Evolutionary conservation across 1,140 invertebrate genomes (phyloP).

Genomic region (Mercenaria mercenaria): DNA sequence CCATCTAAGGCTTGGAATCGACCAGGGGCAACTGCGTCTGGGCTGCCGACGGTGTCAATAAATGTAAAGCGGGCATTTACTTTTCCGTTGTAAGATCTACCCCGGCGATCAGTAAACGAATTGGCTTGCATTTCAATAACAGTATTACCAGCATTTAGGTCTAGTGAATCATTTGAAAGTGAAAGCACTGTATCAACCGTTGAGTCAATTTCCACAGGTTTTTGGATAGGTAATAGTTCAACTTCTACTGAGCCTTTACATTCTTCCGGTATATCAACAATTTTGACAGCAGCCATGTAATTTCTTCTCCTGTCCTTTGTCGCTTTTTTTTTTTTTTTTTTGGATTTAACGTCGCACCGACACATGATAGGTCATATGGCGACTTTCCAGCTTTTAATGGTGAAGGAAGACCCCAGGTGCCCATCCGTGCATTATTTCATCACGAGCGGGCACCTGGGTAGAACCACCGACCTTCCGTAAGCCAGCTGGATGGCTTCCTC

Average conservation of each 20-base stretch:
- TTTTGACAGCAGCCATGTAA: slow-evolving; percentile 41
- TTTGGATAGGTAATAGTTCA: slow-evolving; percentile 3
- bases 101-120: slow-evolving; percentile 9
- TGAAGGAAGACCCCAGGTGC: too few relatives aligned
- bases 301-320: background rate
- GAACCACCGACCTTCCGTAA: too few relatives aligned
- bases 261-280: slow-evolving; percentile 28
- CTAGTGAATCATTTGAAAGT: background rate
- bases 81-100: background rate
- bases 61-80: slow-evolving; percentile 1
- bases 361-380: too few relatives aligned
- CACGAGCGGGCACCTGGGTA: too few relatives aligned
- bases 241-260: slow-evolving; percentile 15
- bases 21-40: slow-evolving; percentile 2
- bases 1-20: slow-evolving; percentile 9
- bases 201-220: slow-evolving; percentile 15
- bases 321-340: too few relatives aligned
- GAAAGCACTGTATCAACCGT: background rate
- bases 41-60: background rate
- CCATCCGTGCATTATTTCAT: too few relatives aligned
- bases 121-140: background rate
- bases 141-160: background rate
- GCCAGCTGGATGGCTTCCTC: too few relatives aligned
- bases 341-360: too few relatives aligned
- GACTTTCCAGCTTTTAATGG: too few relatives aligned